These are phyloP conservation scores for Gadopsis marmoratus DNA, from an alignment of 2,797 vertebrate species.

Conservation along the genomic window DNA sequence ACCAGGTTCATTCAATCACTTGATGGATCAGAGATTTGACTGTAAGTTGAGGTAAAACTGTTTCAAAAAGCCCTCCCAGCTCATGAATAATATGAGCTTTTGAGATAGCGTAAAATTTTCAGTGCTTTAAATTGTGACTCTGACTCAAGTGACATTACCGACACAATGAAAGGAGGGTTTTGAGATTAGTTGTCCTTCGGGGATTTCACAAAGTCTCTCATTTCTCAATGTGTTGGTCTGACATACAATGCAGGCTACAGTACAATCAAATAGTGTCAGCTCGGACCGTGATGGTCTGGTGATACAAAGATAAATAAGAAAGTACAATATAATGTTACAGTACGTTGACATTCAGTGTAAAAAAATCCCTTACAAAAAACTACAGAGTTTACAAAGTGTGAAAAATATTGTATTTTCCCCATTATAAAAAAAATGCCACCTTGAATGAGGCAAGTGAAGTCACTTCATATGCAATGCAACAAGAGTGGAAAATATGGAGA, in stretches of 20 bases:
- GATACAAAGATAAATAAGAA: conserved; percentile 66
- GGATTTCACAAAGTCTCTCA: conserved; percentile 22
- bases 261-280: conserved; percentile 69
- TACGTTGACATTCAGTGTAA: conserved; percentile 75
- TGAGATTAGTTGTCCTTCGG: conserved; percentile 6
- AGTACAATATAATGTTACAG: conserved; percentile 61
- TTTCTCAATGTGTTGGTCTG: conserved; percentile 20
- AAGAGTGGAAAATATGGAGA: conserved; percentile 42
- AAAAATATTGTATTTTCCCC: conserved; percentile 88
- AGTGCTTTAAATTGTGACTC: conserved; percentile 46
- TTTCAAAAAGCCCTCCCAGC: conserved; percentile 39
- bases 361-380: conserved; percentile 89
- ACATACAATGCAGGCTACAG: conserved; percentile 30
- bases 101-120: conserved; percentile 42
- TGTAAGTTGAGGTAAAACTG: conserved; percentile 68
- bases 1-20: conserved; percentile 32
- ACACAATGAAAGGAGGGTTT: conserved; percentile 36
- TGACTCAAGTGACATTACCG: conserved; percentile 22
- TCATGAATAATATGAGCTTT: conserved; percentile 39
- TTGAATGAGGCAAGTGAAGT: conserved; percentile 93
- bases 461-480: conserved; percentile 82
- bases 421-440: conserved; percentile 92
- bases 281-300: conserved; percentile 49
- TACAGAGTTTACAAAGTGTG: conserved; percentile 90
- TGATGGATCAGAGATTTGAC: conserved; percentile 37